A percentile compares a stretch with the other conserved stretches of the same genome.
Evolutionary conservation across 2,113 vertebrate genomes (phyloP).

Genomic region (Mus pahari): DNA sequence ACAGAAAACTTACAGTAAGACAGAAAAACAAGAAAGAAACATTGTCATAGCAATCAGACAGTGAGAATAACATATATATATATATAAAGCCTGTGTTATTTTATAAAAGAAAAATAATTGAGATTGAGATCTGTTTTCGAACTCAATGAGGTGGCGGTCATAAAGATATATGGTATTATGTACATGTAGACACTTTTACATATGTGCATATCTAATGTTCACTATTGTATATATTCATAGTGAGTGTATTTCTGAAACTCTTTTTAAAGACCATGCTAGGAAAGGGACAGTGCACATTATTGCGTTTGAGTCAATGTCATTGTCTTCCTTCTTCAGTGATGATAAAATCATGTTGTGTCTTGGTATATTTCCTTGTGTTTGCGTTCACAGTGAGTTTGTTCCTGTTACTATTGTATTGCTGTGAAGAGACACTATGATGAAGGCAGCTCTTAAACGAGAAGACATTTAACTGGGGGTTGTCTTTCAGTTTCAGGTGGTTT

Average conservation of each 20-base stretch:
- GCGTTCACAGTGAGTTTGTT: neutral
- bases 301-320: slow-evolving; percentile 8
- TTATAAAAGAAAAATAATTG: neutral
- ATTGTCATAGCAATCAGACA: neutral
- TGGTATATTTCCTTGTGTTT: slow-evolving; percentile 50
- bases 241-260: slow-evolving; percentile 2
- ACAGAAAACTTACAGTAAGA: neutral
- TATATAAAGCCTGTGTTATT: neutral
- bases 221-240: neutral
- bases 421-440: neutral
- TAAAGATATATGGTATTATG: neutral
- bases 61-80: neutral
- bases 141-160: neutral
- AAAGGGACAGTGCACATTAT: neutral
- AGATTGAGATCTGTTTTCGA: neutral
- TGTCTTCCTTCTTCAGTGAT: slow-evolving; percentile 40
- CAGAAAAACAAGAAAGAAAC: neutral
- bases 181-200: neutral
- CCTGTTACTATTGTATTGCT: neutral
- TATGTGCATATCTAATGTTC: neutral
- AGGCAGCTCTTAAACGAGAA: neutral
- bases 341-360: slow-evolving; percentile 43
- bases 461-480: neutral
- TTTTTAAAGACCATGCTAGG: neutral
- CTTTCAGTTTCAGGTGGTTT: neutral